These are phyloP conservation scores for Zaprionus obscuricornis DNA, from an alignment of 2,888 invertebrate species.

Conservation along the genomic window DNA sequence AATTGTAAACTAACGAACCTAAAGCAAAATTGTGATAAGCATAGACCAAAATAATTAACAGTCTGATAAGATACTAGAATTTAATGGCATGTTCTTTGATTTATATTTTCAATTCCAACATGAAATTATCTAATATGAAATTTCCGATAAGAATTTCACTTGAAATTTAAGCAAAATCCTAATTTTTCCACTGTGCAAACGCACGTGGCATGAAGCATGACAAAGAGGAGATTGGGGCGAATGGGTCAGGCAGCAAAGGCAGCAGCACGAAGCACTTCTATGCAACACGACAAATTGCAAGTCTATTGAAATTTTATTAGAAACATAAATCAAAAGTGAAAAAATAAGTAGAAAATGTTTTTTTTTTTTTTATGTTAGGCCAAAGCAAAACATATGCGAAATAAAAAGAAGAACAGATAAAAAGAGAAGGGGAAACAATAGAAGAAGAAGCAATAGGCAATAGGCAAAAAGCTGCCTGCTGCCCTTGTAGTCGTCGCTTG, in stretches of 20 bases:
- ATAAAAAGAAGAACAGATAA: slow-evolving; percentile 1
- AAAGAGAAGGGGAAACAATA: slow-evolving; percentile 59
- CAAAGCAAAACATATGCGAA: slow-evolving; percentile 72
- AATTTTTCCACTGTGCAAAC: slow-evolving; percentile 39
- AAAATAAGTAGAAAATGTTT: not conserved
- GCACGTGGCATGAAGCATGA: slow-evolving; percentile 56
- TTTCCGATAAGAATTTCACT: not conserved
- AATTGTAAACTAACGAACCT: no score
- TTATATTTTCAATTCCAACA: no score
- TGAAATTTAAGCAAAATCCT: no score
- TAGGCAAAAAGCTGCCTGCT: slow-evolving; percentile 31
- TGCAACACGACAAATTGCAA: slow-evolving; percentile 73
- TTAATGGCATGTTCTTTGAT: no score
- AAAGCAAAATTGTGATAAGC: no score
- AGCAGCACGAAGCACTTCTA: slow-evolving; percentile 28
- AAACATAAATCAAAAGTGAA: slow-evolving; percentile 72
- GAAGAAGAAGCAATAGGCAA: not conserved
- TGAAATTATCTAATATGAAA: no score
- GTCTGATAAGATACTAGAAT: no score
- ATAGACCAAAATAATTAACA: no score
- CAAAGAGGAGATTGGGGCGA: slow-evolving; percentile 1
- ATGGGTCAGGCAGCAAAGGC: not conserved
- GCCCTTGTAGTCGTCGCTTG: not conserved
- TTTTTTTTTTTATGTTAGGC: no score
- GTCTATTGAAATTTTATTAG: slow-evolving; percentile 78